phyloP scores from a whole-genome alignment of 2,888 invertebrate species.

The Troglohyphantes excavatus region DNA sequence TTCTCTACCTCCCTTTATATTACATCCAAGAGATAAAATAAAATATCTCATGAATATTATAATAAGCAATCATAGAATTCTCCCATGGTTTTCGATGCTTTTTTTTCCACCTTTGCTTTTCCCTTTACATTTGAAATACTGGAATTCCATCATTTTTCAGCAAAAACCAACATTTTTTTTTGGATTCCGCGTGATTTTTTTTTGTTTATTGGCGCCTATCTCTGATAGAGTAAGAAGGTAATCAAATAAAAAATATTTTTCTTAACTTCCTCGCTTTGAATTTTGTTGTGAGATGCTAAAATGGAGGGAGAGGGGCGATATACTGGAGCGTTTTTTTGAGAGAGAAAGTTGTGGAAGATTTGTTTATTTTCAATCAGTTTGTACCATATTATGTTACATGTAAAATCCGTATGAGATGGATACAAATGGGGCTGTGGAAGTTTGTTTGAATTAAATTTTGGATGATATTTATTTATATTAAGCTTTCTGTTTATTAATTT shows the following conservation, averaged over 20 bases:
- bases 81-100: slow-evolving; percentile 37
- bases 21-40: slow-evolving; percentile 70
- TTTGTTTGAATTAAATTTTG: no score
- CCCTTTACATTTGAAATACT: slow-evolving; percentile 52
- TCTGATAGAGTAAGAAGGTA: slow-evolving; percentile 5
- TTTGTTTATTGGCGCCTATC: slow-evolving; percentile 20
- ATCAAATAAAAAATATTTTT: slow-evolving; percentile 59
- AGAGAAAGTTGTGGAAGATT: not conserved
- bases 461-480: no score
- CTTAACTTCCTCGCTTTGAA: slow-evolving; percentile 47
- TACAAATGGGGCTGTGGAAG: no score
- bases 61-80: slow-evolving; percentile 78
- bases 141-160: slow-evolving; percentile 63
- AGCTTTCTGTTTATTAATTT: no score
- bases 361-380: not conserved
- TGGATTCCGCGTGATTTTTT: slow-evolving; percentile 1
- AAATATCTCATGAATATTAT: slow-evolving; percentile 78
- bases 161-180: slow-evolving; percentile 31
- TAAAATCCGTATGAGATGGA: no score
- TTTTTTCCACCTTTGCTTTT: slow-evolving; percentile 2
- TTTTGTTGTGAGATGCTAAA: not conserved
- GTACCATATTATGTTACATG: no score
- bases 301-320: not conserved
- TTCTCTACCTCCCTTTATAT: slow-evolving; percentile 41
- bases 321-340: not conserved